Conservation (phyloP, 2,888 invertebrate genomes). For the Cheilosia impressa region DNA sequence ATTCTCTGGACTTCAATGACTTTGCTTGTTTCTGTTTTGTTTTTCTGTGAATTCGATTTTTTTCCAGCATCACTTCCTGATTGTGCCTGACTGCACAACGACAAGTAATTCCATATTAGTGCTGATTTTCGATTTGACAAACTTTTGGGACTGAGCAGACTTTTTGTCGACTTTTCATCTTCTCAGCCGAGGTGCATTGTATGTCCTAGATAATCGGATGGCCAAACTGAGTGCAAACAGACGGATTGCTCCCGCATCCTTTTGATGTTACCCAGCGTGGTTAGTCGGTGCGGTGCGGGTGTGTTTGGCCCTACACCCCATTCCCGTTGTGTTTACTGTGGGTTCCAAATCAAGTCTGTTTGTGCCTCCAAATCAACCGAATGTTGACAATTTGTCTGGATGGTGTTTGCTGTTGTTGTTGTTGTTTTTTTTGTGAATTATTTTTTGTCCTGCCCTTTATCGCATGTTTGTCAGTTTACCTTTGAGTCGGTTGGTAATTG, state of each 20-base stretch:
- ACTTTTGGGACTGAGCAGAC: slow-evolving; percentile 29
- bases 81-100: slow-evolving; percentile 57
- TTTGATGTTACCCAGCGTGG: slow-evolving; percentile 48
- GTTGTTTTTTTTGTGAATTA: slow-evolving; percentile 5
- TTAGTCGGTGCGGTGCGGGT: neutral
- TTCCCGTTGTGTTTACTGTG: slow-evolving; percentile 43
- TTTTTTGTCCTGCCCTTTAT: slow-evolving; percentile 61
- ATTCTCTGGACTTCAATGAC: slow-evolving; percentile 6
- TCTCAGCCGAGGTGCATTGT: slow-evolving; percentile 10
- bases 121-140: slow-evolving; percentile 71
- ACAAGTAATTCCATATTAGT: slow-evolving; percentile 66
- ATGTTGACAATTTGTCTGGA: slow-evolving; percentile 75
- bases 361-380: slow-evolving; percentile 75
- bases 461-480: slow-evolving; percentile 70
- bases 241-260: slow-evolving; percentile 54
- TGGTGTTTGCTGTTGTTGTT: slow-evolving; percentile 50
- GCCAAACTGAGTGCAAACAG: slow-evolving; percentile 50
- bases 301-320: slow-evolving; percentile 31
- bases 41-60: slow-evolving; percentile 55
- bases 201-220: slow-evolving; percentile 52
- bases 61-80: slow-evolving; percentile 34
- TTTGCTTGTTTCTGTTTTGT: neutral
- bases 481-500: slow-evolving; percentile 74
- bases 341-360: slow-evolving; percentile 72
- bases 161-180: slow-evolving; percentile 5